Base-by-base conservation (phyloP, 2,797 vertebrate genomes). In the Cynopterus sphinx region DNA sequence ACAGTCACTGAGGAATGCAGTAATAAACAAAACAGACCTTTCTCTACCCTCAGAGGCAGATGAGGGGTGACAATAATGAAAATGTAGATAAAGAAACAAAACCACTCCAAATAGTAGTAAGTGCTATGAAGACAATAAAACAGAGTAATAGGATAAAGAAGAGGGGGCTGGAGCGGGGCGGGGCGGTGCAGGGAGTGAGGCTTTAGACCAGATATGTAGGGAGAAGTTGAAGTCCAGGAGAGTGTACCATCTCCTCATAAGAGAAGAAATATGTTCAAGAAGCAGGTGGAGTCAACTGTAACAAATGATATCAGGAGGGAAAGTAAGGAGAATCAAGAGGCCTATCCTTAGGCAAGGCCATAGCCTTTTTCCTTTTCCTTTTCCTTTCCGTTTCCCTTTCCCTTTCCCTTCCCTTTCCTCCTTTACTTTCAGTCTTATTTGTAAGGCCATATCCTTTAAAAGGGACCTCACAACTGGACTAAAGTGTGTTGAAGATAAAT, bases 1-100 rank as follows among this genome's bases (percentile, higher is more conserved):
- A 3, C 9, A 8, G 9, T 63, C 51, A 46, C 41, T 16, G 61
- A 86, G 13, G 9, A 31, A 31, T 4, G 11, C 16, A 61, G 19
- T 1, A 9, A 65, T 57, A 26, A 71, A 46, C 74, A 94, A 63
- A 78, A 74, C n/a, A 88, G 91, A 94, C 2, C 17, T 24, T 61
- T 21, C 41, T 73, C 53, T 81, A 53, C 11, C 41, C 70, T 68
- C 22, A 19, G 75, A 90, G 41, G 17, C 71, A 84, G 65, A 28
- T 17, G 17, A 59, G 49, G n/a, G 43, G 39, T 61, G 24, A 70
- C 1, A 16, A 12, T 15, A 9, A 17, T 36, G 75, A 70, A 90
- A 39, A 67, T 0, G 5, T 26, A 92, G 65, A 73, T 41, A 26
- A 65, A 71, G 9, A 61, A 6, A 75, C n/a, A 21, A 95, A 39